These are phyloP conservation scores for Dasyornis broadbenti DNA, from an alignment of 2,113 vertebrate genomes.

Conservation along the genomic window DNA sequence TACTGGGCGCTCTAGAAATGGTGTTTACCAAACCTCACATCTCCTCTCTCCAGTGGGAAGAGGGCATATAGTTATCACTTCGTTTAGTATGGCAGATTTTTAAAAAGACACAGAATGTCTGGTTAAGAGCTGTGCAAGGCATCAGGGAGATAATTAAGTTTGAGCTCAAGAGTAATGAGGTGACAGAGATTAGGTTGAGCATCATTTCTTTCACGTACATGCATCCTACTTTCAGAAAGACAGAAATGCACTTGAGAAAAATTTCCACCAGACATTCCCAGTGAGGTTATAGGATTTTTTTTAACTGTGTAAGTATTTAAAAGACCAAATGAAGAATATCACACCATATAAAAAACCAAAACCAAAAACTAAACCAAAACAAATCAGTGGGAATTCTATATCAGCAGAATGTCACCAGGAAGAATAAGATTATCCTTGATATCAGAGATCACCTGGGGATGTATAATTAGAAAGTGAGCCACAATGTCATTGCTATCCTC, in stretches of 20 bases:
- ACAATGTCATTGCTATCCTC: neutral
- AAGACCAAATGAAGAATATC: conserved; percentile 4
- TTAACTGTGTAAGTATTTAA: neutral
- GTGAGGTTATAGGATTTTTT: neutral
- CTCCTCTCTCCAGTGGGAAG: neutral
- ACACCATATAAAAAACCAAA: neutral
- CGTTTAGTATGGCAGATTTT: conserved; percentile 17
- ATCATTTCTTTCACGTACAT: conserved; percentile 8
- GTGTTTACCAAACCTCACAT: neutral
- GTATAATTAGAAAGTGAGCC: neutral
- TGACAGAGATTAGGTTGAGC: conserved; percentile 34
- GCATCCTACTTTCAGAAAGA: conserved; percentile 40
- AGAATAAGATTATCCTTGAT: neutral
- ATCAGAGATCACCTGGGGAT: neutral
- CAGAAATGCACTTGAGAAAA: conserved; percentile 11
- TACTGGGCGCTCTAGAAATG: neutral
- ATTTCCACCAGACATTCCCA: neutral
- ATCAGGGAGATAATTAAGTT: conserved; percentile 44
- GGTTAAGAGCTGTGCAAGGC: conserved; percentile 36
- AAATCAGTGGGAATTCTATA: neutral
- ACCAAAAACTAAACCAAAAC: neutral
- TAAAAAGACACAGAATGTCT: conserved; percentile 3
- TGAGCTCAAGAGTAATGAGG: conserved; percentile 51
- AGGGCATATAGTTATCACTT: neutral
- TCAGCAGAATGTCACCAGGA: neutral